Base-by-base conservation (phyloP, 2,888 invertebrate genomes). In the Baronia brevicornis region DNA sequence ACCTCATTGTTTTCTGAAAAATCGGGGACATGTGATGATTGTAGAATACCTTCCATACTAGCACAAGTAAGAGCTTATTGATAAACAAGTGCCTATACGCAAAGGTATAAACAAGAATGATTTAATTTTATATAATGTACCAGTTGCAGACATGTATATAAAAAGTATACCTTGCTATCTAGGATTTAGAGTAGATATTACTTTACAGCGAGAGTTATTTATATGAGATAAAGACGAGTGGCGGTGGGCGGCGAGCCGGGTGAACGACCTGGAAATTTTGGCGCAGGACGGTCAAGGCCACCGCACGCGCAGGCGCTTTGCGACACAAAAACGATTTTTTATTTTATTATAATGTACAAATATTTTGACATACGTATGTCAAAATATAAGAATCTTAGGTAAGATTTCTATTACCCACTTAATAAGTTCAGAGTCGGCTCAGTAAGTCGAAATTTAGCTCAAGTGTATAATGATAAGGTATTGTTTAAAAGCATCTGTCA, bases 271-370 rank as follows among this genome's bases (percentile, higher is more conserved):
- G 80, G 71, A 72, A 77, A 74, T 78, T 84, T 84, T 82, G 84
- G 84, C 84, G 84, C 82, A 79, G 77, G 70, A 69, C 79, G 84
- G 84, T 84, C 84, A 84, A 84, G 84, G 84, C 80, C 84, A 67
- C 58, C 48, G 50, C 52, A 55, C 51, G 54, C 71, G 72, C 74
- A 66, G 39, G 61, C 73, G 70, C 66, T 49, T 39, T 40, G 49
- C 45, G 51, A 58, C 47, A 46, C 11, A 23, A 28, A 26, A 15
- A 3, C 5, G 17, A 9, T 20, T 12, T 4, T 19, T 11, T 24
- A 19, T 14, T 9, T 13, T 12, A 28, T 24, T 28, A 24, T 34
- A 24, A 34, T 34, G 23, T 34, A 34, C 28, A 14, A 21, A 20
- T 28, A 7, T 28, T 5, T 28, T 4, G 5, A 5, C 19, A 12